These are phyloP conservation scores for Leptopilina boulardi DNA, from an alignment of 1,140 invertebrate genomes.

Conservation along the genomic window DNA sequence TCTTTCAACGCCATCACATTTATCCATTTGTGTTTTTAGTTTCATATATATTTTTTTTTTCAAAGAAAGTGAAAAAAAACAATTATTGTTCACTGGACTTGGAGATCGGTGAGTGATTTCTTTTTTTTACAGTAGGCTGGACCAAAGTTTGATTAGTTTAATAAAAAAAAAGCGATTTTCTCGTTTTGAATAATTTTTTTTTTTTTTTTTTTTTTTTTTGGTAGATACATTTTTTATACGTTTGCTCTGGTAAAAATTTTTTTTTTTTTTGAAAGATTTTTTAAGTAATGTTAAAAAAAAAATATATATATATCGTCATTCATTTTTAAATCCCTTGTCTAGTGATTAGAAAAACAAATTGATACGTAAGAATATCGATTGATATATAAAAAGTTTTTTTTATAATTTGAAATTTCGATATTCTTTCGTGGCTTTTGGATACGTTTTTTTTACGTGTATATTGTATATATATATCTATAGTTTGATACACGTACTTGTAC, in stretches of 20 bases:
- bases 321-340: neutral
- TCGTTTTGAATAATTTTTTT: neutral
- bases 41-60: neutral
- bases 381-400: neutral
- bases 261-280: neutral
- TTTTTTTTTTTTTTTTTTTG: neutral
- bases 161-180: neutral
- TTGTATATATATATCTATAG: conserved; percentile 41
- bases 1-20: neutral
- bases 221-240: neutral
- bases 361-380: neutral
- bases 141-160: neutral
- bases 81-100: neutral
- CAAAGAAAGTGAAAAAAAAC: neutral
- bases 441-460: conserved; percentile 47
- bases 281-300: neutral
- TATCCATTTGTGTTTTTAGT: neutral
- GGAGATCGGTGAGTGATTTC: neutral
- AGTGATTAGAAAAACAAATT: neutral
- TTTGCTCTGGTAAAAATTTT: neutral
- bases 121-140: neutral
- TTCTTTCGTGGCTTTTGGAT: conserved; percentile 16
- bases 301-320: neutral
- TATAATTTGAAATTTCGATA: neutral
- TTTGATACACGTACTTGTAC: conserved; percentile 39